A percentile compares a stretch with the other conserved stretches of the same genome.
Conservation (phyloP, 2,888 invertebrate species). For the Germaria angustata region DNA sequence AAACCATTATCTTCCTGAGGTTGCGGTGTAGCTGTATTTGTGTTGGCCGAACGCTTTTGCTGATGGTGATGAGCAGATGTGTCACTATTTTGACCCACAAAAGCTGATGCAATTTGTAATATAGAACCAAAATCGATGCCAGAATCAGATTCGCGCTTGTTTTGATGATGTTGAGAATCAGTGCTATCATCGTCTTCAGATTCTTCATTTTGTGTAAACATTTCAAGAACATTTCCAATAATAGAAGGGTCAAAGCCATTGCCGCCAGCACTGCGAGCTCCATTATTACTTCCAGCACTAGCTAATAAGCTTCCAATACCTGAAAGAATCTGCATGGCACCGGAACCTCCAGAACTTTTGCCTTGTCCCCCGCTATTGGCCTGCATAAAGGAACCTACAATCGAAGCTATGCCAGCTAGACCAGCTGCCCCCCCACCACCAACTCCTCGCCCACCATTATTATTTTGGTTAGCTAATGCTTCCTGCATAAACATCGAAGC, state of each 20-base stretch:
- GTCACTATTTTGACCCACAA: constrained; percentile 80
- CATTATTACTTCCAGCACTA: constrained; percentile 75
- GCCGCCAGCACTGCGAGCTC: constrained; percentile 74
- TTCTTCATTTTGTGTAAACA: constrained; percentile 79
- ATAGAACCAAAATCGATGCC: constrained; percentile 82
- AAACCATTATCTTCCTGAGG: constrained; percentile 72
- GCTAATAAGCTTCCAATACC: constrained; percentile 78
- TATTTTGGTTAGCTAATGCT: constrained; percentile 79
- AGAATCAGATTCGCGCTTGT: constrained; percentile 72
- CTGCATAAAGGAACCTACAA: constrained; percentile 86
- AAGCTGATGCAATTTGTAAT: constrained; percentile 82
- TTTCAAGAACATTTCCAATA: constrained; percentile 83
- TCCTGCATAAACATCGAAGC: constrained; percentile 86
- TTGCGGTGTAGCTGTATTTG: constrained; percentile 49
- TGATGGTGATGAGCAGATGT: constrained; percentile 70
- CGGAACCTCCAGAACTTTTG: constrained; percentile 71
- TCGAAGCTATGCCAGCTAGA: constrained; percentile 83
- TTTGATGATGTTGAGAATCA: constrained; percentile 66
- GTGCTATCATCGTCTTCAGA: constrained; percentile 51
- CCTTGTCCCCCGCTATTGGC: constrained; percentile 82
- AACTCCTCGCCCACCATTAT: constrained; percentile 78
- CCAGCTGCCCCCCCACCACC: constrained; percentile 79
- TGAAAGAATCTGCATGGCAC: constrained; percentile 79
- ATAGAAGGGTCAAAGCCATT: constrained; percentile 83
- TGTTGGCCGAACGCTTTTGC: constrained; percentile 71